Evolutionary conservation across 2,888 invertebrate genomes (phyloP).

Genomic region (Prenolepis imparis): DNA sequence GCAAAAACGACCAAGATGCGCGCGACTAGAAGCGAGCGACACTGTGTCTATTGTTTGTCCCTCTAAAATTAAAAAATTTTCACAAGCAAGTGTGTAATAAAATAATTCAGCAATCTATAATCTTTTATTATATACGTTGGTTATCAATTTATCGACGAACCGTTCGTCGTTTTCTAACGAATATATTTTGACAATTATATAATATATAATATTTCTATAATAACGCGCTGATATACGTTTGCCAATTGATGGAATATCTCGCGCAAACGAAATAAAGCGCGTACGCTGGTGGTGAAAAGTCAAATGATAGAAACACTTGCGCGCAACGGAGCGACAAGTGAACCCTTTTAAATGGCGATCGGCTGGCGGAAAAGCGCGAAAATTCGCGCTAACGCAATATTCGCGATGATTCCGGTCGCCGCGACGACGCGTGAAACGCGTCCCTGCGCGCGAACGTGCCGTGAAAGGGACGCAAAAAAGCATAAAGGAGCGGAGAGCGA

Average conservation of each 20-base stretch:
- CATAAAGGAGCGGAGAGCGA: constrained; percentile 6
- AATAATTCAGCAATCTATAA: neutral
- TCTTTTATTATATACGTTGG: neutral
- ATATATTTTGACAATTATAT: neutral
- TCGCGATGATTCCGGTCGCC: constrained; percentile 53
- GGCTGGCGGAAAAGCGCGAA: constrained; percentile 48
- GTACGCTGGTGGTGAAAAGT: neutral
- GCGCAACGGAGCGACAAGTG: constrained; percentile 19
- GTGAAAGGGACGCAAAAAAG: constrained; percentile 48
- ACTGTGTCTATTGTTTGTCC: neutral
- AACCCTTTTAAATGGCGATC: constrained; percentile 45
- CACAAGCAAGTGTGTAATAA: neutral
- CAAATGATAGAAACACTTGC: constrained; percentile 28
- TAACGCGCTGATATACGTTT: neutral
- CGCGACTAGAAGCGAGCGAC: neutral
- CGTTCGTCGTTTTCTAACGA: neutral
- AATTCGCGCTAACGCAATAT: constrained; percentile 57
- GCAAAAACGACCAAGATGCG: constrained; percentile 11
- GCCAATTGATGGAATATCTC: neutral
- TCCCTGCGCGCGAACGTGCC: constrained; percentile 12
- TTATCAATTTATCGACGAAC: constrained; percentile 1
- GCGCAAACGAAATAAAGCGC: neutral
- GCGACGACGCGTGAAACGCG: constrained; percentile 52
- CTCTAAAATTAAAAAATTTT: neutral
- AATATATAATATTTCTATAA: no score